These are phyloP conservation scores for Encarsia formosa DNA, from an alignment of 2,888 invertebrate species.

Conservation along the genomic window DNA sequence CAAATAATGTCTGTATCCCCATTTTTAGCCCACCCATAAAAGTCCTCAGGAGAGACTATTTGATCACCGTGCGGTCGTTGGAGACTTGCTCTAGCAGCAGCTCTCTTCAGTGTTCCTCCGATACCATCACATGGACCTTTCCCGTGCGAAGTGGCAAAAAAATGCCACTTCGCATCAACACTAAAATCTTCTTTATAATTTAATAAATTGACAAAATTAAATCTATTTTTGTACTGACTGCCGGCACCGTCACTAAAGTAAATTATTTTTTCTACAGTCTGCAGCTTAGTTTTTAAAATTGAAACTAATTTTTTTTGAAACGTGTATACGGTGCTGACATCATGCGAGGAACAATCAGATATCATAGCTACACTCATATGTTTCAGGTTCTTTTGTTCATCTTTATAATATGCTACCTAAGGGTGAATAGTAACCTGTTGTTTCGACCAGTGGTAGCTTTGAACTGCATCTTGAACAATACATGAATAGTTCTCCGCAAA, in stretches of 20 bases:
- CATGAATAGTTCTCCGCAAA: not conserved
- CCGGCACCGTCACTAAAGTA: conserved; percentile 2
- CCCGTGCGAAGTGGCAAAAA: not conserved
- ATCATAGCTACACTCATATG: not conserved
- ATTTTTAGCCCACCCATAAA: too few species aligned
- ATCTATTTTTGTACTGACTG: conserved; percentile 2
- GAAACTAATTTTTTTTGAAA: not conserved
- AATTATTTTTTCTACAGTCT: not conserved
- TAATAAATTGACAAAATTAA: not conserved
- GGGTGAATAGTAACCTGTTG: not conserved
- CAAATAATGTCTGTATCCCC: too few species aligned
- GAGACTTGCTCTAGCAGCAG: not conserved
- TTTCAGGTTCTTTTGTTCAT: not conserved
- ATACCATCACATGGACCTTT: conserved; percentile 3
- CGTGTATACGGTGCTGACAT: not conserved
- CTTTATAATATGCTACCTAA: not conserved
- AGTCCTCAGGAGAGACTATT: too few species aligned
- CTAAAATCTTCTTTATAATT: not conserved
- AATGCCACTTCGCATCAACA: not conserved
- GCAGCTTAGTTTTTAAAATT: not conserved
- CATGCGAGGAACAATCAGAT: not conserved
- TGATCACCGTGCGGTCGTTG: too few species aligned
- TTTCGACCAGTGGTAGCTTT: not conserved
- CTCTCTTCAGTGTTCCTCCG: not conserved
- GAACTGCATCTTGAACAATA: too few species aligned